Conservation (phyloP, 2,888 invertebrate genomes). For the Cataglyphis albicans region DNA sequence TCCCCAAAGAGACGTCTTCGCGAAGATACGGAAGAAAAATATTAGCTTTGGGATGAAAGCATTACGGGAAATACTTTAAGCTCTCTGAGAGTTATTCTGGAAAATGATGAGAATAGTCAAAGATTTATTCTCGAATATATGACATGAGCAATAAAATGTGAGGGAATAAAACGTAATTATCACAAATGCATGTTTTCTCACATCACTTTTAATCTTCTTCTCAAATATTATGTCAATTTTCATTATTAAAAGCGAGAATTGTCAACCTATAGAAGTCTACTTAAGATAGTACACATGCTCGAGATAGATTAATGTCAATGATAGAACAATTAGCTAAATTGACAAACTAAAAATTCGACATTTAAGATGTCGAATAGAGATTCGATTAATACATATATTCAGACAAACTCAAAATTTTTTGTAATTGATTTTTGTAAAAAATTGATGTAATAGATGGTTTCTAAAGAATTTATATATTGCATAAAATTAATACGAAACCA, state of each 20-base stretch:
- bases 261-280: background rate
- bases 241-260: conserved; percentile 14
- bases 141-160: too few species aligned
- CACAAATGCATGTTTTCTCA: background rate
- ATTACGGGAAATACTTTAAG: conserved; percentile 17
- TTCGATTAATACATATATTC: background rate
- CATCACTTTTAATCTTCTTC: background rate
- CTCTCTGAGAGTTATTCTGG: background rate
- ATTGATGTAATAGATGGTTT: background rate
- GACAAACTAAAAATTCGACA: background rate
- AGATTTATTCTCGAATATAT: conserved; percentile 7
- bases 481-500: too few species aligned
- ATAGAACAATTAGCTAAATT: conserved; percentile 4
- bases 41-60: conserved; percentile 1
- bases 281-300: background rate
- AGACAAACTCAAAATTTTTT: background rate
- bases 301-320: background rate
- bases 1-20: background rate
- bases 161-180: background rate
- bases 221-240: conserved; percentile 22
- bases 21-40: conserved; percentile 23
- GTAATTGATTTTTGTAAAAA: too few species aligned
- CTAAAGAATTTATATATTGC: background rate
- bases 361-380: background rate
- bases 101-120: background rate